Conservation (phyloP, 2,797 vertebrate genomes). For the Rachycentron canadum region DNA sequence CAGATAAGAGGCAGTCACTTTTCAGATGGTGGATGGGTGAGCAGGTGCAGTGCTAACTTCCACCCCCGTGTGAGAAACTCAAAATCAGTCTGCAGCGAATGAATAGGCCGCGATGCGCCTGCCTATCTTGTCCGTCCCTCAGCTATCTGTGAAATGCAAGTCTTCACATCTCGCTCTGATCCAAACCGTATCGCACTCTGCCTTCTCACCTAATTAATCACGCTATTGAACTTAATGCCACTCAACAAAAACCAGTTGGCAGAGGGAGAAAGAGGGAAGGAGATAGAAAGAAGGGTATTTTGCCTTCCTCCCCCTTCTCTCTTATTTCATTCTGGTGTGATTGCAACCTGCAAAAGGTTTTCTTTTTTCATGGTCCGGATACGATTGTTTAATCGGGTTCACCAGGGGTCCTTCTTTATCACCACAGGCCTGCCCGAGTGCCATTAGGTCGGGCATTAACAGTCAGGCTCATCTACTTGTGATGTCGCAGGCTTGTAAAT, state of each 20-base stretch:
- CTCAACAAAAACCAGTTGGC: conserved; percentile 55
- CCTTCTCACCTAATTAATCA: conserved; percentile 79
- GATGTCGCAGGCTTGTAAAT: conserved; percentile 64
- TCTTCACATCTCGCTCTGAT: conserved; percentile 59
- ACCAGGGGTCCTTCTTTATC: conserved; percentile 53
- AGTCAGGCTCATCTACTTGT: conserved; percentile 4
- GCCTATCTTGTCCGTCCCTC: conserved; percentile 33
- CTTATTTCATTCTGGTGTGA: neutral
- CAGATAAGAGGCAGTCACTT: neutral
- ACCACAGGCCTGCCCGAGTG: conserved; percentile 30
- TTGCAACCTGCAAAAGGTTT: conserved; percentile 13
- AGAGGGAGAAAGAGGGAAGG: neutral
- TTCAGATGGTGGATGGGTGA: conserved; percentile 27
- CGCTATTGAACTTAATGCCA: conserved; percentile 65
- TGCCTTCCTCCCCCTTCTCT: neutral
- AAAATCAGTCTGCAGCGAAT: conserved; percentile 42
- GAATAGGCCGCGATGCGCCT: conserved; percentile 38
- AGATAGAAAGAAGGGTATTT: conserved; percentile 10
- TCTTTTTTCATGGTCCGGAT: conserved; percentile 35
- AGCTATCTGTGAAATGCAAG: conserved; percentile 54
- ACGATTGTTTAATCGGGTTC: conserved; percentile 55
- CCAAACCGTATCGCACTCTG: conserved; percentile 59
- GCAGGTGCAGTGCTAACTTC: conserved; percentile 53
- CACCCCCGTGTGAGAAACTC: conserved; percentile 57
- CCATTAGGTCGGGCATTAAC: conserved; percentile 64